Evolutionary conservation across 2,113 vertebrate genomes (phyloP), one percentile per base, ranked within the genome.

Genomic region (Terrapene triunguis): DNA sequence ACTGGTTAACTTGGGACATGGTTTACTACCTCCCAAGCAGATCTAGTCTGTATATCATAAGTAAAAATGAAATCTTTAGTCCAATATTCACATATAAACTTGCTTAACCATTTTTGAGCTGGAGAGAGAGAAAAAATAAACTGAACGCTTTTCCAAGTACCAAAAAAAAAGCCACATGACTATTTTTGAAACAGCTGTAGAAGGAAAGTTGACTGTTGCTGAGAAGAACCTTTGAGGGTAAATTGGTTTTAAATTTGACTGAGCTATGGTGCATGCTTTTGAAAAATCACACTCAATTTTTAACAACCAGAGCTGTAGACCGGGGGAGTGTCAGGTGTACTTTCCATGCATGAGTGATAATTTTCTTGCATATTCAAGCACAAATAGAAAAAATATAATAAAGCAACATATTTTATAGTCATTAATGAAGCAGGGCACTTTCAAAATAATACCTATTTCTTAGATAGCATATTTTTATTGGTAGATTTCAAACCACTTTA

Each of bases 91-190:
- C 25, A 13, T 47, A 44, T 29, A 80, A 88, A 84, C 44, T 82
- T 65, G 6, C 82, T 92, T 0, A 0, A 0, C 29, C 89, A 55
- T 29, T 91, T 84, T 24, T 76, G 12, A 76, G 10, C 51, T 4
- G 3, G 38, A 76, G 11, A 72, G 69, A 42, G 38, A 38, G 65
- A n/a, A 10, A n/a, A 38, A n/a, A 38, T n/a, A 62, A 32, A 62
- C 6, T 8, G 35, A 32, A 69, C 8, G 9, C 22, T 76, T 76
- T 44, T 24, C 72, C 22, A 42, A 9, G 5, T 42, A 76, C 10
- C 21, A 72, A 38, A 76, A 5, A 42, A 95, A 5, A 42, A 95
- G 83, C 10, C 54, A 47, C 69, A 24, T 74, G 69, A 74, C 10
- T 74, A 42, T 42, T 42, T 74, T 62, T 93, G 22, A 10, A 89